These are phyloP conservation scores for Formica exsecta DNA, from an alignment of 1,140 invertebrate genomes.

Conservation along the genomic window DNA sequence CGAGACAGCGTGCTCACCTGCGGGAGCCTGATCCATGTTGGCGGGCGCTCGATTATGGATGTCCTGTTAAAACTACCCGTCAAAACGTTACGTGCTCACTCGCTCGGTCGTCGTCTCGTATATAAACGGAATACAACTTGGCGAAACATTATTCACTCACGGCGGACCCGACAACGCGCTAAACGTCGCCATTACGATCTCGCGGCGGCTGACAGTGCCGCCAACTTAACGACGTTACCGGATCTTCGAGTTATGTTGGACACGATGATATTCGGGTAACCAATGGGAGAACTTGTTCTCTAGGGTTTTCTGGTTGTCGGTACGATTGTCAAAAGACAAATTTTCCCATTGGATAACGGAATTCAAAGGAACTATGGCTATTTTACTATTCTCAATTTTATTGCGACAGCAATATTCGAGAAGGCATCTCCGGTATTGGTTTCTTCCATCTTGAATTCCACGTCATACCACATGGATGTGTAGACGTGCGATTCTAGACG, in stretches of 20 bases:
- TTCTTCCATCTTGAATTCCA: constrained; percentile 12
- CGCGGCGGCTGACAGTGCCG: constrained; percentile 31
- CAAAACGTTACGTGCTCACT: constrained; percentile 53
- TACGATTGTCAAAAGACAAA: neutral
- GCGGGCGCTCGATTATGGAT: constrained; percentile 31
- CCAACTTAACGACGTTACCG: constrained; percentile 37
- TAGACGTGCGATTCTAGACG: neutral
- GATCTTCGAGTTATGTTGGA: no score
- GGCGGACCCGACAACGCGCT: constrained; percentile 71
- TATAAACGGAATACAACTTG: constrained; percentile 31
- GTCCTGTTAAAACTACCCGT: neutral
- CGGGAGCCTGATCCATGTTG: constrained; percentile 79
- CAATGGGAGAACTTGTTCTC: neutral
- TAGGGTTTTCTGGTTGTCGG: neutral
- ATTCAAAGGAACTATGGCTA: neutral
- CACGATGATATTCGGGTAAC: neutral
- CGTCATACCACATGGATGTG: neutral
- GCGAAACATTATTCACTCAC: constrained; percentile 69
- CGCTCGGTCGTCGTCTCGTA: constrained; percentile 25
- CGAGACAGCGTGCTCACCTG: constrained; percentile 74
- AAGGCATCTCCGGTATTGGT: neutral
- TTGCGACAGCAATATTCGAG: neutral
- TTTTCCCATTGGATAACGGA: neutral
- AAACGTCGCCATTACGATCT: constrained; percentile 73
- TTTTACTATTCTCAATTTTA: neutral